A percentile compares a stretch with the other conserved stretches of the same genome.
Conservation (phyloP, 2,888 invertebrate genomes). For the Ditula angustiorana region DNA sequence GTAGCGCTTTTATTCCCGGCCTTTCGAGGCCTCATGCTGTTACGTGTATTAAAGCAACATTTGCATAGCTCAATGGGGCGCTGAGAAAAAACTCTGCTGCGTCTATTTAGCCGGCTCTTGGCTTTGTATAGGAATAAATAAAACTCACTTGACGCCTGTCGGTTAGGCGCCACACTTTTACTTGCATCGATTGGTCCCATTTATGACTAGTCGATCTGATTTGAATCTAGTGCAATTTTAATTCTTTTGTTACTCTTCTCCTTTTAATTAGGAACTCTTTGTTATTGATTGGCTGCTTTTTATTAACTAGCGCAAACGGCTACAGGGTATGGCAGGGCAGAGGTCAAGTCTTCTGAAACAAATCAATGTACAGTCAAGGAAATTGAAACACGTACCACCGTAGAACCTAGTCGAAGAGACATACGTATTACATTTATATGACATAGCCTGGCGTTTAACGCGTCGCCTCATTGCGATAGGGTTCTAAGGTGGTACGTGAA, state of each 20-base stretch:
- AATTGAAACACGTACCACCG: no score
- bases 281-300: conserved; percentile 32
- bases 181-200: conserved; percentile 67
- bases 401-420: no score
- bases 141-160: conserved; percentile 63
- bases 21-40: conserved; percentile 66
- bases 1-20: conserved; percentile 65
- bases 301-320: conserved; percentile 23
- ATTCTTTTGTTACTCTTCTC: conserved; percentile 36
- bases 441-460: no score
- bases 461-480: no score
- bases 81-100: conserved; percentile 53
- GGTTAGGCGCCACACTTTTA: conserved; percentile 78
- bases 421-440: no score
- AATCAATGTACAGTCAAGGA: no score
- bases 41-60: conserved; percentile 63
- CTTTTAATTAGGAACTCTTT: conserved; percentile 41
- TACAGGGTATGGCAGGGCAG: conserved; percentile 2
- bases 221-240: conserved; percentile 63
- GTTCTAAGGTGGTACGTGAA: no score
- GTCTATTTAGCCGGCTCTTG: conserved; percentile 66
- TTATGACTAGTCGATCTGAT: conserved; percentile 65
- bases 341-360: conserved; percentile 14
- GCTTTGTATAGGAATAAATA: conserved; percentile 63
- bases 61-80: conserved; percentile 67